phyloP scores from a whole-genome alignment of 2,888 invertebrate genomes.

The Drosophila limbata region DNA sequence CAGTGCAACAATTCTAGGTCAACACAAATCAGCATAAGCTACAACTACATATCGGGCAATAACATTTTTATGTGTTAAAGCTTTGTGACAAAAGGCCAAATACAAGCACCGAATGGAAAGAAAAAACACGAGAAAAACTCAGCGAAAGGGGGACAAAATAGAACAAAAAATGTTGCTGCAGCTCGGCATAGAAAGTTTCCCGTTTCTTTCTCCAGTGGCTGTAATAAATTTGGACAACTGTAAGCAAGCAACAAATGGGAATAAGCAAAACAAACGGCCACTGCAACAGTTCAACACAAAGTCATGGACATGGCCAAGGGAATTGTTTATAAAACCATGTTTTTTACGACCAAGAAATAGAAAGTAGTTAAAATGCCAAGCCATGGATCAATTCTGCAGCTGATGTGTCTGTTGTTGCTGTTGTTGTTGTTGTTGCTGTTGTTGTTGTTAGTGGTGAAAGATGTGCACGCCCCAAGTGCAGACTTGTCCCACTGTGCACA shows the following conservation, averaged over 20 bases:
- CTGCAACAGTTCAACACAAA: conserved; percentile 62
- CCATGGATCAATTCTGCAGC: conserved; percentile 66
- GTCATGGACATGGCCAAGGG: conserved; percentile 48
- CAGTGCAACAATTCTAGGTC: conserved; percentile 64
- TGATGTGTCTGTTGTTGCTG: conserved; percentile 12
- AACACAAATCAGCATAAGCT: conserved; percentile 80
- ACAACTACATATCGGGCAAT: conserved; percentile 77
- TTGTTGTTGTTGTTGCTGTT: conserved; percentile 2
- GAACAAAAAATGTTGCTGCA: conserved; percentile 51
- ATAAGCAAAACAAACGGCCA: conserved; percentile 74
- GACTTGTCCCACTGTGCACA: conserved; percentile 43
- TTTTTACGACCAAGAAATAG: conserved; percentile 58
- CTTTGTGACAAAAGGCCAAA: conserved; percentile 77
- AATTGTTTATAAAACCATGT: conserved; percentile 51
- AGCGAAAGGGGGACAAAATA: background rate
- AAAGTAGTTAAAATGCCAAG: conserved; percentile 56
- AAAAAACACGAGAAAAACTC: conserved; percentile 5
- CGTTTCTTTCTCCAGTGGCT: conserved; percentile 37
- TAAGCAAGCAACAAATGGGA: conserved; percentile 76
- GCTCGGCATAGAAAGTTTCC: conserved; percentile 58
- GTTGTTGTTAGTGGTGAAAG: conserved; percentile 17
- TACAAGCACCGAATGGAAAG: conserved; percentile 40
- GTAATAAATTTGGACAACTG: conserved; percentile 74
- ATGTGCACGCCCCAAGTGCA: conserved; percentile 5
- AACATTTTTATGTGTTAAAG: conserved; percentile 80